Conservation (phyloP, 2,797 vertebrate genomes). For the Astyanax mexicanus region DNA sequence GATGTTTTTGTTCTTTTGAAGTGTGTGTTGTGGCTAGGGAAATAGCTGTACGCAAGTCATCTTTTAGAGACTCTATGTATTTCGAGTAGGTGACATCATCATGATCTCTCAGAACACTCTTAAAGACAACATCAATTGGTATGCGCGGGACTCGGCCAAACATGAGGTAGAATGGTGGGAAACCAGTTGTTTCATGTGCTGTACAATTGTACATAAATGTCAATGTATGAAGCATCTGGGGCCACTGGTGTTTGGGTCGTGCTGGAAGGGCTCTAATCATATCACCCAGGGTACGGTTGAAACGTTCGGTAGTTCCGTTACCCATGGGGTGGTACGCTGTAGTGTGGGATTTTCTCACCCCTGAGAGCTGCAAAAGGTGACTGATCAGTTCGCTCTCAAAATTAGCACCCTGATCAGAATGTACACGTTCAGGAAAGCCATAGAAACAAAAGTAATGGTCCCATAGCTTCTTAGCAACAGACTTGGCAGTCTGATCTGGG, state of each 20-base stretch:
- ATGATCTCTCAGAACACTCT: conserved; percentile 21
- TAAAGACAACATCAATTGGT: conserved; percentile 30
- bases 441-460: too few species aligned
- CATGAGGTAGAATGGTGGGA: conserved; percentile 4
- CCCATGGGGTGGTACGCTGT: too few species aligned
- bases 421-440: conserved; percentile 32
- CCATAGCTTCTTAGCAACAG: too few species aligned
- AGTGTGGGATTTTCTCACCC: not conserved
- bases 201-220: conserved; percentile 14
- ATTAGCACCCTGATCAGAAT: conserved; percentile 1
- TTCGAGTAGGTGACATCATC: too few species aligned
- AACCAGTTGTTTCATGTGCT: not conserved
- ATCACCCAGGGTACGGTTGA: not conserved
- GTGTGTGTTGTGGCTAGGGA: too few species aligned
- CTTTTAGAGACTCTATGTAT: too few species aligned
- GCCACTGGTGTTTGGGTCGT: conserved; percentile 15
- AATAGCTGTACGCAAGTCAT: too few species aligned
- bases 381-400: not conserved
- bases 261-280: not conserved
- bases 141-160: not conserved
- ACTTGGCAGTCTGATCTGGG: not conserved
- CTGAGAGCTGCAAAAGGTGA: not conserved
- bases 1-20: too few species aligned
- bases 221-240: not conserved
- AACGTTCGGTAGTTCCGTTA: not conserved